A percentile compares a stretch with the other conserved stretches of the same genome.
Conservation (phyloP, 2,888 invertebrate species). For the Eupithecia centaureata region DNA sequence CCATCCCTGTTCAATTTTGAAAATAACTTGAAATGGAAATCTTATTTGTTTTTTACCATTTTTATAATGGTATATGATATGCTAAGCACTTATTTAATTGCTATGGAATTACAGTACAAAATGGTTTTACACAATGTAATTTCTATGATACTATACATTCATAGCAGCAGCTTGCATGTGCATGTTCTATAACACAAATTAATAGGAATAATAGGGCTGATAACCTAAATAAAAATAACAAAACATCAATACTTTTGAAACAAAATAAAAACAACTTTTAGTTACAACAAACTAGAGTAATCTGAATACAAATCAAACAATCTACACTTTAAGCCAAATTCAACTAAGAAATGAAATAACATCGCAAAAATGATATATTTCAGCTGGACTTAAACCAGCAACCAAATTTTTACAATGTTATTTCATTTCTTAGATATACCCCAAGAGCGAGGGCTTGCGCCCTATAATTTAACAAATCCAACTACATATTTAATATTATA, state of each 20-base stretch:
- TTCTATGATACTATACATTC: neutral
- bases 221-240: slow-evolving; percentile 6
- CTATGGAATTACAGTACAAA: neutral
- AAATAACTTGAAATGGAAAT: neutral
- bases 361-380: too few species aligned
- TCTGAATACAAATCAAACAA: neutral
- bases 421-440: too few species aligned
- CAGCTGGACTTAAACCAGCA: too few species aligned
- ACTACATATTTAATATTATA: neutral
- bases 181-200: neutral
- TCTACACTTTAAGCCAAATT: neutral
- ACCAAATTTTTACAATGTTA: too few species aligned
- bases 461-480: too few species aligned
- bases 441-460: too few species aligned
- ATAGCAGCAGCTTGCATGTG: neutral
- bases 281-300: neutral
- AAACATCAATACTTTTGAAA: slow-evolving; percentile 2
- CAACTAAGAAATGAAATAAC: too few species aligned
- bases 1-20: neutral
- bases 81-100: neutral
- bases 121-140: neutral
- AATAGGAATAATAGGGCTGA: neutral
- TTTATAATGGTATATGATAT: neutral
- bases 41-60: neutral
- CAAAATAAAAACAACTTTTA: slow-evolving; percentile 5